phyloP scores from a whole-genome alignment of 2,888 invertebrate species.

The Mesoligia furuncula region DNA sequence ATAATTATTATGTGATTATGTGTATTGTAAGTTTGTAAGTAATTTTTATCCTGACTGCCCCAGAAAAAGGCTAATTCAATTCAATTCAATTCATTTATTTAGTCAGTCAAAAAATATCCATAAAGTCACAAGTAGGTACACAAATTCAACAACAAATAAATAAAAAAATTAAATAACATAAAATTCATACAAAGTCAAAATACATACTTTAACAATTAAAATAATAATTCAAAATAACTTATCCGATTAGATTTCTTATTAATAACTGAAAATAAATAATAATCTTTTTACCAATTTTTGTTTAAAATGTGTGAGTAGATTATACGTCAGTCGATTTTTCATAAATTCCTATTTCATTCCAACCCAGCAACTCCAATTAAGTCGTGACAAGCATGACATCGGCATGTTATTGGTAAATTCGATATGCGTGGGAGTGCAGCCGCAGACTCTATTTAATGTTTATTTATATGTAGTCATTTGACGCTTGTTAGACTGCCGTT shows the following conservation, averaged over 20 bases:
- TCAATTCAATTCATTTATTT: no score
- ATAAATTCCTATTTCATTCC: conserved; percentile 20
- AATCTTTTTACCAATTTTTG: neutral
- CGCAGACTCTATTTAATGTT: conserved; percentile 37
- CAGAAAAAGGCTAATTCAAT: no score
- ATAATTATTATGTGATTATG: no score
- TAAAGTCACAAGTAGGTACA: no score
- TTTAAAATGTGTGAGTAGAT: neutral
- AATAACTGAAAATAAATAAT: no score
- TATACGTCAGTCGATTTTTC: neutral
- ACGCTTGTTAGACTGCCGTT: conserved; percentile 44
- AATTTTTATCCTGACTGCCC: neutral
- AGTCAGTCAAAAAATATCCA: no score
- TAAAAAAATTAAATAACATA: no score
- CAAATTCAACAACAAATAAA: no score
- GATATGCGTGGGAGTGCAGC: conserved; percentile 74
- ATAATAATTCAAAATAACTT: no score
- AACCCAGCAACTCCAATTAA: conserved; percentile 42
- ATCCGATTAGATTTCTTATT: no score
- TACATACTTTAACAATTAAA: no score
- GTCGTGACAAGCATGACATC: conserved; percentile 68
- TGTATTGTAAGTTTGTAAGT: neutral
- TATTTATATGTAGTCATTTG: conserved; percentile 57
- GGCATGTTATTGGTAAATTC: conserved; percentile 73
- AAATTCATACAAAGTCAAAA: no score